These are phyloP conservation scores for Caiman crocodilus DNA, from an alignment of 2,797 vertebrate species.

Conservation along the genomic window DNA sequence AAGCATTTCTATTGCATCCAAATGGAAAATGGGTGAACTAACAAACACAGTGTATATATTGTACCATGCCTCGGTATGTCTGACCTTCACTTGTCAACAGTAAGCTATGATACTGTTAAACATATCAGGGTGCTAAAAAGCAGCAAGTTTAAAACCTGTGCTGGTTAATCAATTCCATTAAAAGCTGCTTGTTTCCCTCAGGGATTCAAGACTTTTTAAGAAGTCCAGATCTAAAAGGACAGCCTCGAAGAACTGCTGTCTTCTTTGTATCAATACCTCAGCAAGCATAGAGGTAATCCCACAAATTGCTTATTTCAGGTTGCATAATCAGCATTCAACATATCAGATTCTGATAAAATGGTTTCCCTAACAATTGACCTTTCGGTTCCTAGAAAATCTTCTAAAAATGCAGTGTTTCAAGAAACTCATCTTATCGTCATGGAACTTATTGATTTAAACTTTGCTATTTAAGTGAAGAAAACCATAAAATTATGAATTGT, in stretches of 20 bases:
- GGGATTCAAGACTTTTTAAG: background rate
- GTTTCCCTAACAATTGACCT: slow-evolving; percentile 31
- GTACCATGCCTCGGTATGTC: background rate
- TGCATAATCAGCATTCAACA: background rate
- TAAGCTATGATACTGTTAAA: background rate
- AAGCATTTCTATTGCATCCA: background rate
- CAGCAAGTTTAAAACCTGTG: slow-evolving; percentile 10
- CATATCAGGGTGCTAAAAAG: background rate
- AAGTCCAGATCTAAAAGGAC: slow-evolving; percentile 13
- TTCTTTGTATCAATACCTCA: background rate
- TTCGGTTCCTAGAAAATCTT: slow-evolving; percentile 14
- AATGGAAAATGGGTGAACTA: background rate
- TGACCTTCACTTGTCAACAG: background rate
- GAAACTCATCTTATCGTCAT: slow-evolving; percentile 15
- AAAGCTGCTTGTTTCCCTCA: background rate
- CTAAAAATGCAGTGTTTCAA: slow-evolving; percentile 13
- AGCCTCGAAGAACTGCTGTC: background rate
- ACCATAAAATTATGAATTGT: background rate
- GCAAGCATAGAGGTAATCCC: background rate
- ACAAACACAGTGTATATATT: background rate
- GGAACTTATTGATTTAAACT: slow-evolving; percentile 43
- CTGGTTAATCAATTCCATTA: slow-evolving; percentile 23
- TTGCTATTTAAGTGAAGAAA: background rate
- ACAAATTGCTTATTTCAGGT: slow-evolving; percentile 21
- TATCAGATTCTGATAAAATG: background rate